Evolutionary conservation across 2,113 vertebrate species (phyloP).

Genomic region (Cranoglanis bouderius): DNA sequence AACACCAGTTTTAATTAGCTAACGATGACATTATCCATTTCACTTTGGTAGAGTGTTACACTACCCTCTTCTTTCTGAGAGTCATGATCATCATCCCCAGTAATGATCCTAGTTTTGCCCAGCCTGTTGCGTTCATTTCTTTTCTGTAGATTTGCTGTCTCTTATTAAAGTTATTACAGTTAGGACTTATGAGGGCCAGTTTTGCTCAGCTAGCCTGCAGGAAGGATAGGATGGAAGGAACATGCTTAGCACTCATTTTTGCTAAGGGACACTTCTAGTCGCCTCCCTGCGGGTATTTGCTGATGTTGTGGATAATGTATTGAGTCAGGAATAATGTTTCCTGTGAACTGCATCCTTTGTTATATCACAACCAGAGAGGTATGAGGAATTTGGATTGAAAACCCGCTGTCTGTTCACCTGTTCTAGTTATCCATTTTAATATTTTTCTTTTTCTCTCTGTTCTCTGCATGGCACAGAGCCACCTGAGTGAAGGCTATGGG

Average conservation of each 20-base stretch:
- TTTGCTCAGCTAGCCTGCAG: slow-evolving; percentile 8
- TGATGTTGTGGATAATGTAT: slow-evolving; percentile 48
- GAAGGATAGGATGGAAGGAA: slow-evolving; percentile 20
- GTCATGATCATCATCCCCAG: background rate
- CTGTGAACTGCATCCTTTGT: slow-evolving; percentile 57
- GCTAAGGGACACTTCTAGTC: background rate
- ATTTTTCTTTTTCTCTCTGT: background rate
- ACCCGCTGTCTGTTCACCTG: background rate
- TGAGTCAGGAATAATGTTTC: slow-evolving; percentile 58
- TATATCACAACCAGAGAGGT: background rate
- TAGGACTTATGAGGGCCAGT: background rate
- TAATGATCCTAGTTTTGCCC: background rate
- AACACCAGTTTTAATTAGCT: slow-evolving; percentile 34
- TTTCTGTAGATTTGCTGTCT: background rate
- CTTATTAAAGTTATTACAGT: slow-evolving; percentile 2
- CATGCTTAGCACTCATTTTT: slow-evolving; percentile 34
- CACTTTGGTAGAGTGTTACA: background rate
- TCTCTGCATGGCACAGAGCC: slow-evolving; percentile 74
- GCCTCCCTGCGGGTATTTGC: slow-evolving; percentile 27
- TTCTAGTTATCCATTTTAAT: slow-evolving; percentile 29
- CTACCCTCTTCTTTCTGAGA: background rate
- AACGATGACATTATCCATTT: slow-evolving; percentile 10
- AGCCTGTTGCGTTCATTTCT: background rate
- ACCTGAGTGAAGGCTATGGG: slow-evolving; percentile 94
- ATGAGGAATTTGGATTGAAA: background rate